phyloP scores from a whole-genome alignment of 2,888 invertebrate genomes.

The Conchocele bisecta region DNA sequence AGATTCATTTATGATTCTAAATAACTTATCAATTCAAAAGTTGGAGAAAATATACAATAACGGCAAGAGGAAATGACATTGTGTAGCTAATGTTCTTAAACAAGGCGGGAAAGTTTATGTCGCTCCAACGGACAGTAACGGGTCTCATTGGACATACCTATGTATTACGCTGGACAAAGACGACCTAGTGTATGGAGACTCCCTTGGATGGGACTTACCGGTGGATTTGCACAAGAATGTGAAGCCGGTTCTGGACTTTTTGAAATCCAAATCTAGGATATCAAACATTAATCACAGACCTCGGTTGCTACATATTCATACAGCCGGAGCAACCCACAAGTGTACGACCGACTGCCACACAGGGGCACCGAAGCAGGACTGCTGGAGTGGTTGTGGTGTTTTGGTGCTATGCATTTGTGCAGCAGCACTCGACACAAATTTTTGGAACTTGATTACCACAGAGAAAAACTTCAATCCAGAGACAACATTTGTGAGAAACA shows the following conservation, averaged over 20 bases:
- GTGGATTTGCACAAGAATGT: neutral
- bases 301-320: no score
- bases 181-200: neutral
- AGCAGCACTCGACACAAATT: neutral
- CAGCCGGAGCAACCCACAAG: neutral
- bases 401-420: neutral
- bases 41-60: no score
- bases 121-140: neutral
- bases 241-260: no score
- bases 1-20: no score
- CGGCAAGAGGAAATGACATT: no score
- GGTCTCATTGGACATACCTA: neutral
- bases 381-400: constrained; percentile 7
- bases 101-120: neutral
- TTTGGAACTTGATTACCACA: neutral
- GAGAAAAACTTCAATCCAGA: no score
- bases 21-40: no score
- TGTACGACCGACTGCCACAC: neutral
- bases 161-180: neutral
- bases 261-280: no score
- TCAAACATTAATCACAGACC: no score
- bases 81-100: no score
- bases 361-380: neutral
- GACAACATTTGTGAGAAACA: no score
- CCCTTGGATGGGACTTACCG: constrained; percentile 2